Conservation (phyloP, 2,797 vertebrate genomes). For the Pseudomugil tenellus region DNA sequence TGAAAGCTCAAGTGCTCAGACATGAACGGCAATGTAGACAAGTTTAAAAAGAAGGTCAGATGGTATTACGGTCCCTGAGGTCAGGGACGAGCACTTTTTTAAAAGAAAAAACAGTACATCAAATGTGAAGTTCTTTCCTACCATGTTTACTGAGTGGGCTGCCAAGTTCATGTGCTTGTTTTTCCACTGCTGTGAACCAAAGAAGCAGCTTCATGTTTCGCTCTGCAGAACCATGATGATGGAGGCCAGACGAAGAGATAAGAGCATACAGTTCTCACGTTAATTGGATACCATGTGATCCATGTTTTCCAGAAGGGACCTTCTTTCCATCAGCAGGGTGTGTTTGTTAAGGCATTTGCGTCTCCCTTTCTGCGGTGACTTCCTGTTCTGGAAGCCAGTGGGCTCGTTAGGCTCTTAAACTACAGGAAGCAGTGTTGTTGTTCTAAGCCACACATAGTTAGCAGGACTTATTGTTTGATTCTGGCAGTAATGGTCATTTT, state of each 20-base stretch:
- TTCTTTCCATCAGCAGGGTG: conserved; percentile 47
- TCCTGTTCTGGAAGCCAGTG: conserved; percentile 74
- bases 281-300: conserved; percentile 22
- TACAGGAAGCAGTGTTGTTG: conserved; percentile 82
- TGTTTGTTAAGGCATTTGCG: conserved; percentile 67
- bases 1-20: conserved; percentile 61
- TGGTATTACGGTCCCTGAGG: conserved; percentile 22
- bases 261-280: conserved; percentile 28
- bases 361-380: conserved; percentile 68
- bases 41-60: conserved; percentile 63
- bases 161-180: conserved; percentile 32
- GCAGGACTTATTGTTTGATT: conserved; percentile 84
- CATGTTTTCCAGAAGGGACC: conserved; percentile 56
- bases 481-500: conserved; percentile 82
- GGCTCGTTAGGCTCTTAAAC: conserved; percentile 76
- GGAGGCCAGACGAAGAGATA: conserved; percentile 14
- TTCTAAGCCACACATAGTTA: conserved; percentile 81
- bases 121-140: conserved; percentile 27
- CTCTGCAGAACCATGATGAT: conserved; percentile 2
- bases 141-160: conserved; percentile 30
- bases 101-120: conserved; percentile 20
- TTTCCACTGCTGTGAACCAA: conserved; percentile 47
- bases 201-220: conserved; percentile 11
- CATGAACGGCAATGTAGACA: conserved; percentile 48
- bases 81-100: conserved; percentile 38